Conservation (phyloP, 2,888 invertebrate species). For the Eristalis tenax region DNA sequence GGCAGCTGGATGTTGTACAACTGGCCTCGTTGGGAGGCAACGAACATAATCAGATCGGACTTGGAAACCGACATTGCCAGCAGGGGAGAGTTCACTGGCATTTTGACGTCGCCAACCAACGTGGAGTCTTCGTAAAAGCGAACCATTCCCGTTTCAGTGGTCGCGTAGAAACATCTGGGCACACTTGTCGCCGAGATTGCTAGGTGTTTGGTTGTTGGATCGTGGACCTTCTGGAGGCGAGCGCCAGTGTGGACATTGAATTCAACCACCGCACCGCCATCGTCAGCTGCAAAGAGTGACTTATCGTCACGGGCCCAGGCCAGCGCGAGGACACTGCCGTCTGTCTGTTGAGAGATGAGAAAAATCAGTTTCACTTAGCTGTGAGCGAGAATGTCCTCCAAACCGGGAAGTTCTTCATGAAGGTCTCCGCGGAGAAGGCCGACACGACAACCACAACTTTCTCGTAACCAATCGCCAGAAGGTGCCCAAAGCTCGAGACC, state of each 20-base stretch:
- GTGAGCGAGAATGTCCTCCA: background rate
- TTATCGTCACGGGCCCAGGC: constrained; percentile 84
- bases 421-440: constrained; percentile 89
- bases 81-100: constrained; percentile 76
- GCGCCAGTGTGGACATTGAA: constrained; percentile 81
- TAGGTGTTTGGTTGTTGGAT: constrained; percentile 89
- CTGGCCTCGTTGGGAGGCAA: constrained; percentile 88
- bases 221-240: constrained; percentile 89
- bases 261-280: constrained; percentile 85
- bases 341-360: constrained; percentile 87
- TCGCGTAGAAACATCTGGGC: constrained; percentile 78
- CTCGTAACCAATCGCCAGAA: constrained; percentile 93
- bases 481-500: constrained; percentile 90
- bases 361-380: background rate
- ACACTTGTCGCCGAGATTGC: constrained; percentile 84
- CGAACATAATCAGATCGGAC: constrained; percentile 91
- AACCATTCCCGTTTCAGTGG: constrained; percentile 78
- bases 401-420: constrained; percentile 79
- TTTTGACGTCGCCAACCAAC: constrained; percentile 77
- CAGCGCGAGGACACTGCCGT: constrained; percentile 84
- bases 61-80: constrained; percentile 85
- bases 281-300: constrained; percentile 91
- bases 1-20: constrained; percentile 88
- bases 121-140: constrained; percentile 41
- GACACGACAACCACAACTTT: constrained; percentile 93